Base-by-base conservation (phyloP, 2,888 invertebrate species). In the Eilema sororculum region DNA sequence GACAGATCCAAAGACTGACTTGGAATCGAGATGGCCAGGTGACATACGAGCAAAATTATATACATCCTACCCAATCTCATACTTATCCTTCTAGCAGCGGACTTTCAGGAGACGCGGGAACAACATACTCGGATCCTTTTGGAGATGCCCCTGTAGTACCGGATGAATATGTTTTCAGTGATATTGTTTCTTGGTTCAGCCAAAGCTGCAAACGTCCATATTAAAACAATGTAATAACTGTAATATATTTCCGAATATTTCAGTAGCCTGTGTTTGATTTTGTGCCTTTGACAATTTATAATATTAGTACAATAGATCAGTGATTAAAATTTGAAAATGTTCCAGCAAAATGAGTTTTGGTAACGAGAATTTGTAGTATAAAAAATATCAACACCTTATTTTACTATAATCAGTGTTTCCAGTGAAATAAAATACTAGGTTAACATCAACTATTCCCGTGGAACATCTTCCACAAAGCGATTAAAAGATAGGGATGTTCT, bases 1-100 rank as follows among this genome's bases (percentile, higher is more conserved):
- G 82, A 37, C 76, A 84, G 63, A 63, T 86, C 1, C 82, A 83
- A n/a, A 84, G 82, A 64, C n/a, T 81, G 28, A 77, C 81, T 24
- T 82, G 81, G 81, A 63, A 62, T n/a, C 22, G 67, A 0, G 41
- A 73, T 10, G 82, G 81, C 5, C 33, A 68, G 46, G 63, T 67
- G n/a, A 65, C 59, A 6, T 68, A 58, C 24, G 67, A 76, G 57
- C 61, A 69, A 61, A 75, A 81, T 20, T 82, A 81, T 66, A 68
- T 68, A 8, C 68, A 80, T 61, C 82, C 82, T 0, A 20, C 65
- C 25, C 70, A 60, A 20, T 65, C 68, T 10, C 77, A 75, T 25
- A 12, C 65, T n/a, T 82, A 81, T 57, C 81, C 81, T 2, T 72
- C 78, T 13, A 78, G 78, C 2, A 62, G 71, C 2, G 74, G 82